Evolutionary conservation across 2,797 vertebrate species (phyloP).

Genomic region (Lophotriccus pileatus): DNA sequence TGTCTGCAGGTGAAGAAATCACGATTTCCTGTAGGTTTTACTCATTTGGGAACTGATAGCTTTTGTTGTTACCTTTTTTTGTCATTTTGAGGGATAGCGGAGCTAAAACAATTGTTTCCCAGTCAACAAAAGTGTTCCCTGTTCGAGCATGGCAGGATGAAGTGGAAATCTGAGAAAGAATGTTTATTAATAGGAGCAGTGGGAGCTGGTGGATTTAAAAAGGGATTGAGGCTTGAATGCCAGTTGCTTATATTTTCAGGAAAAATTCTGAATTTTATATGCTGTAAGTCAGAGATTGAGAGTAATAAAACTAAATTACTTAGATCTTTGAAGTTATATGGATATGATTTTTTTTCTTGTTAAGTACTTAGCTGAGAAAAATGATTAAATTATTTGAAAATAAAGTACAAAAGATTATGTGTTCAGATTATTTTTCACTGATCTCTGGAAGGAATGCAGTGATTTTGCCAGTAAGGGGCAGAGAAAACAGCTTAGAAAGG

Average conservation of each 20-base stretch:
- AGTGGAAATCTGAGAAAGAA: constrained; percentile 9
- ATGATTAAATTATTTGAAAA: neutral
- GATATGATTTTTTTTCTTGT: neutral
- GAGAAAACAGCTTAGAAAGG: constrained; percentile 20
- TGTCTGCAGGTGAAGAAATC: neutral
- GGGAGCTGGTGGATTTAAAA: neutral
- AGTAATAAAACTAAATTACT: neutral
- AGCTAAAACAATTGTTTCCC: neutral
- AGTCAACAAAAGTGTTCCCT: neutral
- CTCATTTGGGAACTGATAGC: neutral
- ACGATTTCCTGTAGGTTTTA: neutral
- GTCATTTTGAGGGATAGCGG: neutral
- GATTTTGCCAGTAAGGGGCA: constrained; percentile 9
- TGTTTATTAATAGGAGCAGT: constrained; percentile 17
- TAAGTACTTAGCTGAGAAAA: neutral
- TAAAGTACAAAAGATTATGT: constrained; percentile 20
- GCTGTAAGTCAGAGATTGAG: neutral
- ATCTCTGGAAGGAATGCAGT: constrained; percentile 32
- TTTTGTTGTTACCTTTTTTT: neutral
- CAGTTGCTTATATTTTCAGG: neutral
- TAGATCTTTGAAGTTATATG: neutral
- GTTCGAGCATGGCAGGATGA: neutral
- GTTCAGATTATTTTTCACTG: constrained; percentile 38
- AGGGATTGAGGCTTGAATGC: neutral
- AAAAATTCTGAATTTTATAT: neutral